Conservation (phyloP, 2,888 invertebrate genomes). For the Orthosia cruda region DNA sequence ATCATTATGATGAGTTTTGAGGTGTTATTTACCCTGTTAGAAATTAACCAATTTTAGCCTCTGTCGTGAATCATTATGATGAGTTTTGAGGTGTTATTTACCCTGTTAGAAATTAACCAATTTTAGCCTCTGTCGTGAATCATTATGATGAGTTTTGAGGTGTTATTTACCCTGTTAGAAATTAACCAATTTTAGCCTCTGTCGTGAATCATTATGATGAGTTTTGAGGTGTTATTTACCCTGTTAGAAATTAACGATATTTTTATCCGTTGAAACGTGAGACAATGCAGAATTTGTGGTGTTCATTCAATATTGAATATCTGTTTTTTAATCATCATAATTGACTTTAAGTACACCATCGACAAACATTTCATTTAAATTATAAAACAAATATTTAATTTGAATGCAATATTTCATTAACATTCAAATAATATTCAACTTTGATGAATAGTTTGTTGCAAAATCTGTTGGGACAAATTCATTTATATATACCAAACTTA, state of each 20-base stretch:
- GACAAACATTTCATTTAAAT: background rate
- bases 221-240: conserved; percentile 6
- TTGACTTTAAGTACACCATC: background rate
- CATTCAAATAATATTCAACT: background rate
- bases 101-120: conserved; percentile 42
- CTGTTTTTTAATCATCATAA: background rate
- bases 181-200: conserved; percentile 41
- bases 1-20: conserved; percentile 28
- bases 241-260: background rate
- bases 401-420: too few relatives aligned
- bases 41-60: conserved; percentile 46
- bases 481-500: background rate
- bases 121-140: conserved; percentile 28
- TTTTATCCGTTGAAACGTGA: background rate
- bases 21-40: background rate
- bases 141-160: conserved; percentile 20
- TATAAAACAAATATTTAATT: background rate
- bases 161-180: conserved; percentile 8
- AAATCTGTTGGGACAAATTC: background rate
- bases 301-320: background rate
- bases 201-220: conserved; percentile 27
- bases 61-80: conserved; percentile 27
- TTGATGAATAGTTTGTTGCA: background rate
- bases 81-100: conserved; percentile 9
- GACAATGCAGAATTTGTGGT: background rate